Evolutionary conservation across 2,888 invertebrate genomes (phyloP).

Genomic region (Sphaeridia pumilis): DNA sequence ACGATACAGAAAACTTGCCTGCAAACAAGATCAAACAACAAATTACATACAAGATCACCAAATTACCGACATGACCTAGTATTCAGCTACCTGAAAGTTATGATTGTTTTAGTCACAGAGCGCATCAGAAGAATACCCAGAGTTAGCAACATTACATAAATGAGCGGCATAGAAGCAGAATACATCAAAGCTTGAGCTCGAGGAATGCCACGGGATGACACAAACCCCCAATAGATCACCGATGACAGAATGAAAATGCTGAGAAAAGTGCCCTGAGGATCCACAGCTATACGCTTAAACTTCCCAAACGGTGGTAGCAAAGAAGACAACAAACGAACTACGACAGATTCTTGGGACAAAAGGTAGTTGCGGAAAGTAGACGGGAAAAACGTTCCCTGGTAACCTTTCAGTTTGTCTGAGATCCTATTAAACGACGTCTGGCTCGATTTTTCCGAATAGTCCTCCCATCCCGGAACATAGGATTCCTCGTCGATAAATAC

Average conservation of each 20-base stretch:
- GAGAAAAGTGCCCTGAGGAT: slow-evolving; percentile 31
- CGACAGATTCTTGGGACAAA: slow-evolving; percentile 31
- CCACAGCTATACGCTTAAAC: slow-evolving; percentile 27
- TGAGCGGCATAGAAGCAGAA: slow-evolving; percentile 22
- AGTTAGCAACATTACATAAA: slow-evolving; percentile 25
- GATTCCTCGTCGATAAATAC: slow-evolving; percentile 33
- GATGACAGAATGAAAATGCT: slow-evolving; percentile 29
- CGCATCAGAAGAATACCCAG: slow-evolving; percentile 25
- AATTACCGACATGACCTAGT: neutral
- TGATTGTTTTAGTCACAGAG: slow-evolving; percentile 28
- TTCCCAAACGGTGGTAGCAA: slow-evolving; percentile 33
- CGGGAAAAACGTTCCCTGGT: slow-evolving; percentile 15
- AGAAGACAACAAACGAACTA: slow-evolving; percentile 28
- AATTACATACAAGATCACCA: neutral
- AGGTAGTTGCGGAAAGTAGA: slow-evolving; percentile 30
- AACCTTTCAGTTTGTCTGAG: slow-evolving; percentile 3
- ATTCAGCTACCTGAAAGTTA: slow-evolving; percentile 25
- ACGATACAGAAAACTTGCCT: slow-evolving; percentile 41
- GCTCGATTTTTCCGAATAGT: slow-evolving; percentile 7
- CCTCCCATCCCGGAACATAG: slow-evolving; percentile 15
- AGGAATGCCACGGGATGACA: slow-evolving; percentile 11
- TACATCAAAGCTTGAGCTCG: slow-evolving; percentile 16
- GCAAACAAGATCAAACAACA: slow-evolving; percentile 5
- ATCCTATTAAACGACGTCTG: neutral
- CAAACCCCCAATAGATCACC: slow-evolving; percentile 30